A percentile compares a stretch with the other conserved stretches of the same genome.
Evolutionary conservation across 2,797 vertebrate species (phyloP).

Genomic region (Antennarius maculatus): DNA sequence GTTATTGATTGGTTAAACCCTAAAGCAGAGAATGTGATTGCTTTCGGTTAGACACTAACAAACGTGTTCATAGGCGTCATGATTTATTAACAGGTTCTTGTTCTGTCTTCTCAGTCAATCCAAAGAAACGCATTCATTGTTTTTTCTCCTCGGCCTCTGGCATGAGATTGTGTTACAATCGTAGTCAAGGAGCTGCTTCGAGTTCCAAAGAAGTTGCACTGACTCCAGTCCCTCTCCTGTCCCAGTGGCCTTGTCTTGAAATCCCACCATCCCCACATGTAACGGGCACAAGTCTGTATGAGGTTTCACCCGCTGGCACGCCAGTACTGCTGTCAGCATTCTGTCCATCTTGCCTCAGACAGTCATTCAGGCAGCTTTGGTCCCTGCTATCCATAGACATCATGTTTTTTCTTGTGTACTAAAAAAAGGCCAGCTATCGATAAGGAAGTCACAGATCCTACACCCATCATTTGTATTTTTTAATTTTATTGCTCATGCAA

Average conservation of each 20-base stretch:
- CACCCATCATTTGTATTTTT: slow-evolving; percentile 13
- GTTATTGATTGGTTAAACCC: slow-evolving; percentile 58
- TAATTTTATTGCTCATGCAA: slow-evolving; percentile 7
- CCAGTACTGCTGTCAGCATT: slow-evolving; percentile 72
- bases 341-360: slow-evolving; percentile 59
- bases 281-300: slow-evolving; percentile 49
- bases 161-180: slow-evolving; percentile 32
- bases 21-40: slow-evolving; percentile 33
- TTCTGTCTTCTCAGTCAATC: slow-evolving; percentile 34
- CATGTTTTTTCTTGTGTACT: slow-evolving; percentile 38
- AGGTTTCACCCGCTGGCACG: slow-evolving; percentile 59
- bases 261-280: slow-evolving; percentile 39
- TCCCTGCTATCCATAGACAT: slow-evolving; percentile 41
- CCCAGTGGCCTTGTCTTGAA: slow-evolving; percentile 53
- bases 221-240: slow-evolving; percentile 56
- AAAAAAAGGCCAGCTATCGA: slow-evolving; percentile 40
- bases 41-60: slow-evolving; percentile 42
- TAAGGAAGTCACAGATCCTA: slow-evolving; percentile 52
- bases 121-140: slow-evolving; percentile 5
- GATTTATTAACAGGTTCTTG: slow-evolving; percentile 26
- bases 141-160: slow-evolving; percentile 5
- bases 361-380: slow-evolving; percentile 43
- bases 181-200: slow-evolving; percentile 28
- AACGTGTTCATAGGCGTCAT: slow-evolving; percentile 3
- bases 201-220: slow-evolving; percentile 31